phyloP scores from a whole-genome alignment of 2,888 invertebrate genomes.

The Cetonia aurata region DNA sequence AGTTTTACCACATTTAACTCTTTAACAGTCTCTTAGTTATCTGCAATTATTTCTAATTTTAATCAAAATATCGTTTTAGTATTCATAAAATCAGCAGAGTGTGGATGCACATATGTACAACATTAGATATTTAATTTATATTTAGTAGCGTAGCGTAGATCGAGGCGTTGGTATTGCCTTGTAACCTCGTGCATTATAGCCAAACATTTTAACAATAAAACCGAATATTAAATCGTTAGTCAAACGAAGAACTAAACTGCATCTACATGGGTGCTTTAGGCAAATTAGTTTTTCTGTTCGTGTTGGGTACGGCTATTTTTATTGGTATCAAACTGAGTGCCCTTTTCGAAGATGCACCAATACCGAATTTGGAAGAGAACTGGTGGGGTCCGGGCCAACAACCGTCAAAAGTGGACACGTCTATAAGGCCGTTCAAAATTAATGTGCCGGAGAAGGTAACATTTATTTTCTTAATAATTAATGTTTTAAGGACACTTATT shows the following conservation, averaged over 20 bases:
- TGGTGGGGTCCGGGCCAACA: constrained; percentile 73
- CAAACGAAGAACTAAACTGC: neutral
- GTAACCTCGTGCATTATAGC: too few relatives aligned
- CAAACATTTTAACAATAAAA: neutral
- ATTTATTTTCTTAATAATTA: constrained; percentile 6
- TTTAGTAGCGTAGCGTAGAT: too few relatives aligned
- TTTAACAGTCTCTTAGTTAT: too few relatives aligned
- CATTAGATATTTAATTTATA: too few relatives aligned
- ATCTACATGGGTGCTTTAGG: constrained; percentile 38
- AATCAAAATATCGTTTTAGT: too few relatives aligned
- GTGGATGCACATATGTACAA: too few relatives aligned
- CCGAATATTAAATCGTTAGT: neutral
- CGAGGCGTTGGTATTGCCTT: too few relatives aligned
- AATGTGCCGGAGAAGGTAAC: constrained; percentile 71
- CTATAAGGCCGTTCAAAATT: constrained; percentile 72
- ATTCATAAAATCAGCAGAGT: too few relatives aligned
- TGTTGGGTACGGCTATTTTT: constrained; percentile 37
- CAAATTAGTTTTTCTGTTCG: constrained; percentile 36
- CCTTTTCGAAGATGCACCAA: constrained; percentile 42
- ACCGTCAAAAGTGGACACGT: constrained; percentile 65
- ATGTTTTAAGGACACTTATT: too few relatives aligned
- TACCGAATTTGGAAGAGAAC: constrained; percentile 58
- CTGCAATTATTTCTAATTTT: too few relatives aligned
- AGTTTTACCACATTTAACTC: too few relatives aligned
- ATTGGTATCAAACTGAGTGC: constrained; percentile 43